phyloP scores from a whole-genome alignment of 2,797 vertebrate species.

The Eulemur albifrons region DNA sequence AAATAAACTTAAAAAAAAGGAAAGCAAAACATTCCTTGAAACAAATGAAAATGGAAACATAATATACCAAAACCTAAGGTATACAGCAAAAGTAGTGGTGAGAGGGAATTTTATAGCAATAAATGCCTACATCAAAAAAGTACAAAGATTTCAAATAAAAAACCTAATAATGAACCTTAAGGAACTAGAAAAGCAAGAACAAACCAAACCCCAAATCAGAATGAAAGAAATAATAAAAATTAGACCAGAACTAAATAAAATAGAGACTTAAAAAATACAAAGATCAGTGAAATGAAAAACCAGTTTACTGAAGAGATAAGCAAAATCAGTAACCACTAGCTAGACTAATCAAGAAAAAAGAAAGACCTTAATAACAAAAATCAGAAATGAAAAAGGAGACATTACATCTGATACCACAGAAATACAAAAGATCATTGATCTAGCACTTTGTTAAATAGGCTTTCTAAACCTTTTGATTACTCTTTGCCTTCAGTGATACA shows the following conservation, averaged over 20 bases:
- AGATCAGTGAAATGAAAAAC: neutral
- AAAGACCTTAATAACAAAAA: neutral
- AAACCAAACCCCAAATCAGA: neutral
- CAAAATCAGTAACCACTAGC: neutral
- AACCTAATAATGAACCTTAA: neutral
- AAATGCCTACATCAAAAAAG: neutral
- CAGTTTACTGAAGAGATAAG: neutral
- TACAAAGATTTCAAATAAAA: neutral
- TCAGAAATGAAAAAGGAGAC: neutral
- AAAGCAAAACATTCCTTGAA: neutral
- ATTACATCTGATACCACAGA: neutral
- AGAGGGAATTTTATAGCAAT: neutral
- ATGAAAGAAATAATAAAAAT: neutral
- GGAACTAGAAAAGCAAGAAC: neutral
- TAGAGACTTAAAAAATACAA: neutral
- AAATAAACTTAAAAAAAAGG: no score
- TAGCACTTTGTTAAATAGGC: no score
- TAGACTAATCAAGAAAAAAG: neutral
- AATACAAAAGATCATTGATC: neutral
- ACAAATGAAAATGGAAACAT: neutral
- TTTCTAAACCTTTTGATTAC: no score
- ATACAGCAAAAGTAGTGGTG: neutral
- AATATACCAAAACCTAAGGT: neutral
- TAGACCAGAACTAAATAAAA: neutral
- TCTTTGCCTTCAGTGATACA: no score